Evolutionary conservation across 2,113 vertebrate genomes (phyloP).

Genomic region (Coryphaenoides rupestris): DNA sequence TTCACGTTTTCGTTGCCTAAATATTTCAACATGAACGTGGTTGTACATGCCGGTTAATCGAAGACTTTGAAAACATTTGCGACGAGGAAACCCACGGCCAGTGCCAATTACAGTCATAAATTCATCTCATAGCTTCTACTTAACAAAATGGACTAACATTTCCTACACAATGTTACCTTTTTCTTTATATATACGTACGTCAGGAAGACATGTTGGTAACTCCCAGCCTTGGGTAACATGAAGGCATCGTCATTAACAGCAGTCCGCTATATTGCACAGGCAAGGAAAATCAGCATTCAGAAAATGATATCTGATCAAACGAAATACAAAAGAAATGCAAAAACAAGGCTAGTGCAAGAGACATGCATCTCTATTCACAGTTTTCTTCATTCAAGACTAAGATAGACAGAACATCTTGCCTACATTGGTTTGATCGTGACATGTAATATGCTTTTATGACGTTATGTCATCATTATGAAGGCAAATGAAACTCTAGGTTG

Average conservation of each 20-base stretch:
- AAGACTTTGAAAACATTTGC: slow-evolving; percentile 24
- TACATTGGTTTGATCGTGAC: background rate
- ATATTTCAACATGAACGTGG: background rate
- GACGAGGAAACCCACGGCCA: slow-evolving; percentile 12
- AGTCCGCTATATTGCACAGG: slow-evolving; percentile 34
- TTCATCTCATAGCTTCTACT: too few species aligned
- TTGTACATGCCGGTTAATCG: background rate
- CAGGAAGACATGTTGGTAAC: slow-evolving; percentile 14
- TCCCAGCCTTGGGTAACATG: slow-evolving; percentile 23
- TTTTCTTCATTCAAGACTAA: slow-evolving; percentile 32
- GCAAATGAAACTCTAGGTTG: slow-evolving; percentile 15
- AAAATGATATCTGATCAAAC: slow-evolving; percentile 1
- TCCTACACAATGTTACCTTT: background rate
- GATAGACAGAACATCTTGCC: slow-evolving; percentile 7
- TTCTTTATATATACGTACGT: background rate
- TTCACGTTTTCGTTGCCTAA: background rate
- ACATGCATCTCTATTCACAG: slow-evolving; percentile 64
- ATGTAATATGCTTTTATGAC: slow-evolving; percentile 5
- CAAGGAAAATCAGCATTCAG: slow-evolving; percentile 1
- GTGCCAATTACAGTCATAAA: background rate
- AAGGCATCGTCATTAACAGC: slow-evolving; percentile 21
- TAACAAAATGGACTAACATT: too few species aligned
- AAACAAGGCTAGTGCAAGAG: slow-evolving; percentile 22
- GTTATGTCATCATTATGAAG: background rate
- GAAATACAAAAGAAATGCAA: slow-evolving; percentile 12